These are phyloP conservation scores for Rugalucina vietnamica DNA, from an alignment of 2,888 invertebrate species.

Conservation along the genomic window DNA sequence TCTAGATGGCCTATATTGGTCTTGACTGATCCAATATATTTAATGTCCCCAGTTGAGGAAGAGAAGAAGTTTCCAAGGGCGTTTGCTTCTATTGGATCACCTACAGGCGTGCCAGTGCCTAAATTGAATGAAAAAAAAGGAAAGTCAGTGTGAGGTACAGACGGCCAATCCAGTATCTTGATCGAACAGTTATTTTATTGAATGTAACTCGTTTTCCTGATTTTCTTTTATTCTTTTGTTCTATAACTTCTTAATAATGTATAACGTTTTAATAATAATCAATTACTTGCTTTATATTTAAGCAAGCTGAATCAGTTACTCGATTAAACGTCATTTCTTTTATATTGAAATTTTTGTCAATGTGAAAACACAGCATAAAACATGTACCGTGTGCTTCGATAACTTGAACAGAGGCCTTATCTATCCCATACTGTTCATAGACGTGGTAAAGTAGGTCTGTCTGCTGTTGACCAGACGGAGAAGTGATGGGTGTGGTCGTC, in stretches of 20 bases:
- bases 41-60: neutral
- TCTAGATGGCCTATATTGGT: constrained; percentile 70
- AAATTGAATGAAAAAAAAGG: no score
- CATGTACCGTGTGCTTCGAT: constrained; percentile 48
- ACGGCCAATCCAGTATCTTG: no score
- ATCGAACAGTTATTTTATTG: no score
- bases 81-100: constrained; percentile 72
- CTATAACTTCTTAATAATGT: no score
- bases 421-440: neutral
- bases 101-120: constrained; percentile 74
- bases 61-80: constrained; percentile 62
- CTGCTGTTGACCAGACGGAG: constrained; percentile 63
- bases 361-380: neutral
- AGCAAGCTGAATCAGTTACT: no score
- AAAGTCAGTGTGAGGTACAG: no score
- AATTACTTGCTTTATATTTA: no score
- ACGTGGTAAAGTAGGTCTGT: neutral
- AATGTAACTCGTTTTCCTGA: no score
- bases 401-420: constrained; percentile 9
- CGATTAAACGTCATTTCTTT: no score
- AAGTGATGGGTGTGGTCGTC: constrained; percentile 57
- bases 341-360: no score
- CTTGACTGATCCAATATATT: constrained; percentile 68
- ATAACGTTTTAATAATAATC: no score
- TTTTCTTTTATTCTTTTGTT: no score